Base-by-base conservation (phyloP, 2,888 invertebrate species). In the Dusona sp. region DNA sequence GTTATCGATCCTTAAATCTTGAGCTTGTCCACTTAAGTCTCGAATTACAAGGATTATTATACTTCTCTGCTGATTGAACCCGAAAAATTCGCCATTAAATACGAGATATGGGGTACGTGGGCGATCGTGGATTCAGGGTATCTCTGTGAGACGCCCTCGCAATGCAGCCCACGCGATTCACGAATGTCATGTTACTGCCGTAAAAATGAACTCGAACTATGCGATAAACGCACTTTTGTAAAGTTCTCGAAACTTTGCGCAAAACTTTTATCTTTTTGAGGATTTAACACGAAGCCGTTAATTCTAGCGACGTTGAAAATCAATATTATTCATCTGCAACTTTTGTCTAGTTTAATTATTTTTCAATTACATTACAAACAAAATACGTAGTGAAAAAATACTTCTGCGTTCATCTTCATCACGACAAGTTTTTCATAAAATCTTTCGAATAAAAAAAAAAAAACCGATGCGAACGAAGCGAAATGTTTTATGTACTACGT, bases 91-190 rank as follows among this genome's bases (percentile, higher is more conserved):
- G 45, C 74, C 38, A 81, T 74, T 68, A 74, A 81, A 74, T 67
- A 74, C 65, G 74, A 67, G 67, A 74, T 81, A 81, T 68, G 64
- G 13, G 45, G 67, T 33, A 29, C 67, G 81, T 74, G 74, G 74
- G 81, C 81, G 81, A 81, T 74, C 67, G 42, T 19, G 81, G 81
- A 81, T 74, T 74, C 74, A 73, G 80, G 73, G 73, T 81, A 81
- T 81, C 70, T 79, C 29, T 38, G 36, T 80, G 38, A 81, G 42
- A 67, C 81, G 81, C 81, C 81, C 57, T 74, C 81, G 81, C 74
- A 67, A 13, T n/a, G 42, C 79, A 68, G 42, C 74, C 81, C 74
- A 74, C 81, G 74, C 74, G 25, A 54, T 29, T 57, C 57, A 22
- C 67, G 22, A 67, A 67, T 61, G n/a, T 42, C 45, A 42, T 61